A percentile compares a stretch with the other conserved stretches of the same genome.
These are phyloP conservation scores for Gobionotothen gibberifrons DNA, from an alignment of 2,797 vertebrate species.

Conservation along the genomic window DNA sequence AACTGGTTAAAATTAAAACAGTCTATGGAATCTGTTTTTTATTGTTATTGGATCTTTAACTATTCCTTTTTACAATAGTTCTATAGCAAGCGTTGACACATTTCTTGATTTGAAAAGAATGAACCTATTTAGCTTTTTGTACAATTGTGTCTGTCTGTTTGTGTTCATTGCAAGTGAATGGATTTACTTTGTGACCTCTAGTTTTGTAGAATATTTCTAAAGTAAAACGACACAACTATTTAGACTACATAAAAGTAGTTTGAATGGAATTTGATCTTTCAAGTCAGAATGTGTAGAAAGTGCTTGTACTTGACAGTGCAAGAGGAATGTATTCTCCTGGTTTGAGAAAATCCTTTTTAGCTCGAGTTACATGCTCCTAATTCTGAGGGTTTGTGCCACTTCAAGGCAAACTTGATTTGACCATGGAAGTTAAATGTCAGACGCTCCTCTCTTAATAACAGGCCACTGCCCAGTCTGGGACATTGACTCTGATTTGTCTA, in stretches of 20 bases:
- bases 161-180: background rate
- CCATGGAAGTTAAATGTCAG: background rate
- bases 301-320: background rate
- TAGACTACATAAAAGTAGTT: background rate
- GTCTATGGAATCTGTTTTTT: background rate
- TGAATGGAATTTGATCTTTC: background rate
- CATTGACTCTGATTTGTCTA: background rate
- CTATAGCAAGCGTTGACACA: background rate
- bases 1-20: background rate
- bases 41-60: background rate
- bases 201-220: conserved; percentile 6
- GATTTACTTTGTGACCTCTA: conserved; percentile 1
- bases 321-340: background rate
- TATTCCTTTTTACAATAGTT: background rate
- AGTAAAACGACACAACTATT: conserved; percentile 15
- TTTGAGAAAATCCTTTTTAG: background rate
- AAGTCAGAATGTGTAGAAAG: conserved; percentile 1
- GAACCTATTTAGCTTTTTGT: background rate
- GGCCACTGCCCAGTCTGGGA: background rate
- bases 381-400: background rate
- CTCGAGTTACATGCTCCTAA: background rate
- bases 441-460: background rate
- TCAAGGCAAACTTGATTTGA: background rate
- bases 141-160: background rate
- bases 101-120: background rate